A percentile compares a stretch with the other conserved stretches of the same genome.
Conservation (phyloP, 2,888 invertebrate genomes). For the Platypus cylindrus region DNA sequence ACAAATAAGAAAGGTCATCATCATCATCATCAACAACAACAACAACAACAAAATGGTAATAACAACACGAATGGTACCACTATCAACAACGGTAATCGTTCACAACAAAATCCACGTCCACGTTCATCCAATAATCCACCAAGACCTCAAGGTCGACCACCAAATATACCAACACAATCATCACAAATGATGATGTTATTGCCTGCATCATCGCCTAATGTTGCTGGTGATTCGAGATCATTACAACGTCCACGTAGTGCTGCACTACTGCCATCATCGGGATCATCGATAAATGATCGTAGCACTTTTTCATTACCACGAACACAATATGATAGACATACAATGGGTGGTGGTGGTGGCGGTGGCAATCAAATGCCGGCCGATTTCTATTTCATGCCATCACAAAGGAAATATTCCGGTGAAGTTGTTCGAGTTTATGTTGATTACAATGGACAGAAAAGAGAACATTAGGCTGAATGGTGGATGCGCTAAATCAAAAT, state of each 20-base stretch:
- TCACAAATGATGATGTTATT: slow-evolving; percentile 28
- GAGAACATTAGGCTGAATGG: slow-evolving; percentile 25
- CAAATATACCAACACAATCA: slow-evolving; percentile 24
- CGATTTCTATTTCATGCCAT: slow-evolving; percentile 93
- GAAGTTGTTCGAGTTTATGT: slow-evolving; percentile 78
- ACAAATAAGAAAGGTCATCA: slow-evolving; percentile 19
- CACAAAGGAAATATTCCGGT: slow-evolving; percentile 85
- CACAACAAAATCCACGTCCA: slow-evolving; percentile 10
- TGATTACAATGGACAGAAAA: slow-evolving; percentile 62
- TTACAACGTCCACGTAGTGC: slow-evolving; percentile 43
- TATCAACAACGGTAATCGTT: no score
- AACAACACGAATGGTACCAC: no score
- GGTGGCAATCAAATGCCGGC: slow-evolving; percentile 48
- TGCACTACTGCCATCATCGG: slow-evolving; percentile 16
- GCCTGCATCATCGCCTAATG: no score
- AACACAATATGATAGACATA: slow-evolving; percentile 39
- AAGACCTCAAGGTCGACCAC: slow-evolving; percentile 30
- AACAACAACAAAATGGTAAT: slow-evolving; percentile 11
- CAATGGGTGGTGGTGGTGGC: slow-evolving; percentile 21
- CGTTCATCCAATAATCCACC: slow-evolving; percentile 14
- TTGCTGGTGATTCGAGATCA: slow-evolving; percentile 49
- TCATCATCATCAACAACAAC: no score
- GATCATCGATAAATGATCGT: no score
- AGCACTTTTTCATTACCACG: slow-evolving; percentile 67
- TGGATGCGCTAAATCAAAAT: no score